A percentile compares a stretch with the other conserved stretches of the same genome.
These are phyloP conservation scores for Conus betulinus DNA, from an alignment of 1,140 invertebrate genomes.

Conservation along the genomic window DNA sequence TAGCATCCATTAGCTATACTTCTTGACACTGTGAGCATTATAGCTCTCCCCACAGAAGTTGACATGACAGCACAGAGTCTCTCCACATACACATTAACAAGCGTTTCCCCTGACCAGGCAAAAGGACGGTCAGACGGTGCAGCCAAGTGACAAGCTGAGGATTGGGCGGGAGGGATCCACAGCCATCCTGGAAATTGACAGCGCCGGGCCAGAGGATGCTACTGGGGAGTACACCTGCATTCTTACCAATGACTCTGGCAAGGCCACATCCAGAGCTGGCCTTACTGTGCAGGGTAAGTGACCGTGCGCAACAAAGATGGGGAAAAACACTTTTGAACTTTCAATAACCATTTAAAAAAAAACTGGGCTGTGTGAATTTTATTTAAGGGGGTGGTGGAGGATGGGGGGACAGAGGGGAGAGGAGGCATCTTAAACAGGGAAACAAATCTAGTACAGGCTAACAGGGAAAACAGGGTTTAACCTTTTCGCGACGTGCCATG, in stretches of 20 bases:
- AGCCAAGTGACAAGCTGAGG: slow-evolving; percentile 52
- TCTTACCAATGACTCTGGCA: slow-evolving; percentile 68
- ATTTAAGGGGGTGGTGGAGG: too few species aligned
- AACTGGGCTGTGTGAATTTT: neutral
- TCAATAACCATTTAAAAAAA: neutral
- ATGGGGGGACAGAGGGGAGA: too few species aligned
- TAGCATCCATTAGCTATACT: too few species aligned
- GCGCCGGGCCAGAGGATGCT: slow-evolving; percentile 77
- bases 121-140: slow-evolving; percentile 60
- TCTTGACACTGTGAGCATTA: too few species aligned
- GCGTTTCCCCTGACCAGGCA: slow-evolving; percentile 46
- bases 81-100: too few species aligned
- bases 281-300: slow-evolving; percentile 62
- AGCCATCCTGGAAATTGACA: slow-evolving; percentile 82
- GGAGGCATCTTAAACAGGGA: too few species aligned
- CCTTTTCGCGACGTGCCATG: too few species aligned
- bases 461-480: too few species aligned
- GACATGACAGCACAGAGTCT: too few species aligned
- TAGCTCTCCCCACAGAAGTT: too few species aligned
- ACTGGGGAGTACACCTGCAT: slow-evolving; percentile 82
- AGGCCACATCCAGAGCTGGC: slow-evolving; percentile 63
- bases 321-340: neutral
- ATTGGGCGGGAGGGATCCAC: slow-evolving; percentile 59
- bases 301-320: neutral
- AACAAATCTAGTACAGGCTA: too few species aligned